Evolutionary conservation across 2,888 invertebrate species (phyloP).

Genomic region (Drosophila falleni): DNA sequence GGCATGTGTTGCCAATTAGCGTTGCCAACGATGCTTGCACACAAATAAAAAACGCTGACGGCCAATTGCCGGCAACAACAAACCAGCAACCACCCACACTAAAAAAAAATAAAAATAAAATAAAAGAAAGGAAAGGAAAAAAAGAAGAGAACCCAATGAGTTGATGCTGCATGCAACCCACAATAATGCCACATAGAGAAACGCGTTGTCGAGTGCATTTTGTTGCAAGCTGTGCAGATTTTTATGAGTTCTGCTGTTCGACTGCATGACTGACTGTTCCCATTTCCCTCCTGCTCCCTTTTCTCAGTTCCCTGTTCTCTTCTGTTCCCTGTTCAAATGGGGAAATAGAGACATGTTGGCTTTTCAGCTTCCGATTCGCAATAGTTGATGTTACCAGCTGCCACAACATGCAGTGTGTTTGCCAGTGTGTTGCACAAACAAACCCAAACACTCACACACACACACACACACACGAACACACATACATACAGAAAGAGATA

Average conservation of each 20-base stretch:
- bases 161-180: conserved; percentile 20
- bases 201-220: conserved; percentile 63
- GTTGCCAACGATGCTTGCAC: conserved; percentile 59
- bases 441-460: conserved; percentile 13
- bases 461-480: conserved; percentile 3
- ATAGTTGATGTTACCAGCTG: conserved; percentile 65
- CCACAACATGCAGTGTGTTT: conserved; percentile 44
- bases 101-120: background rate
- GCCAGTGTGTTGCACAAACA: conserved; percentile 65
- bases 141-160: conserved; percentile 18
- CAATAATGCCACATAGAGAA: conserved; percentile 35
- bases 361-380: conserved; percentile 76
- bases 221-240: conserved; percentile 77
- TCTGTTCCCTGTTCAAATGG: conserved; percentile 54
- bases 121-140: background rate
- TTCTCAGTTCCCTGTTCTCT: background rate
- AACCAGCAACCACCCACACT: conserved; percentile 8
- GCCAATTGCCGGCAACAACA: conserved; percentile 50
- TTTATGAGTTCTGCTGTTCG: conserved; percentile 72
- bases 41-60: conserved; percentile 68
- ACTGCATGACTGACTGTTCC: conserved; percentile 50
- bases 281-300: background rate
- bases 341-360: conserved; percentile 81
- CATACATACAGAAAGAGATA: conserved; percentile 12
- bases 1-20: conserved; percentile 80